Evolutionary conservation across 2,888 invertebrate genomes (phyloP).

Genomic region (Notodonta ziczac): DNA sequence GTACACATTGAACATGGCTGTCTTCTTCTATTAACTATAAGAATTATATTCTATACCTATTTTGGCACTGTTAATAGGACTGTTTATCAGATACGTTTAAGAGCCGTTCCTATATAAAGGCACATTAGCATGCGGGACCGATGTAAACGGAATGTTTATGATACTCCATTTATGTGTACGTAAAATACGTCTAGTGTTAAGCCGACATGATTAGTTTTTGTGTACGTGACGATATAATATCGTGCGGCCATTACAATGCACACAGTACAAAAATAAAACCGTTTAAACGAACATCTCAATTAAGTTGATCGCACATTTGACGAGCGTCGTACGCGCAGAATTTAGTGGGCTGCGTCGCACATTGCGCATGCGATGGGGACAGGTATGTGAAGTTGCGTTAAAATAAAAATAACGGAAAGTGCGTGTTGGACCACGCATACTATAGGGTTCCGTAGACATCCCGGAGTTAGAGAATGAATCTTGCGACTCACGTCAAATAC

Average conservation of each 20-base stretch:
- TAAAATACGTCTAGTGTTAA: conserved; percentile 14
- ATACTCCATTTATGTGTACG: conserved; percentile 37
- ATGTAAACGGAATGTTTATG: conserved; percentile 50
- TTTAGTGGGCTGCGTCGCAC: no score
- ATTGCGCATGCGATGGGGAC: no score
- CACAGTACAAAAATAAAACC: background rate
- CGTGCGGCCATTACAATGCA: background rate
- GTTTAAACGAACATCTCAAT: background rate
- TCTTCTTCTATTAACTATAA: conserved; percentile 35
- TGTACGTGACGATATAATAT: conserved; percentile 8
- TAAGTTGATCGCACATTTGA: no score
- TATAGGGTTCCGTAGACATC: no score
- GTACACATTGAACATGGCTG: conserved; percentile 75
- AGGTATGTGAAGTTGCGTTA: no score
- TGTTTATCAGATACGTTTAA: conserved; percentile 40
- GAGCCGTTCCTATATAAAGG: conserved; percentile 19
- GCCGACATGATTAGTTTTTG: conserved; percentile 9
- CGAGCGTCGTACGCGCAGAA: no score
- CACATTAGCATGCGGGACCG: conserved; percentile 32
- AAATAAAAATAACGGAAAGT: no score
- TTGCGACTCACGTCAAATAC: no score
- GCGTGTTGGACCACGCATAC: no score
- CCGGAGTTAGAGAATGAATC: no score
- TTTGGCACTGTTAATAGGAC: conserved; percentile 37
- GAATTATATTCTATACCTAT: conserved; percentile 31